phyloP scores from a whole-genome alignment of 2,113 vertebrate genomes.

The Benitochromis conjunctus region DNA sequence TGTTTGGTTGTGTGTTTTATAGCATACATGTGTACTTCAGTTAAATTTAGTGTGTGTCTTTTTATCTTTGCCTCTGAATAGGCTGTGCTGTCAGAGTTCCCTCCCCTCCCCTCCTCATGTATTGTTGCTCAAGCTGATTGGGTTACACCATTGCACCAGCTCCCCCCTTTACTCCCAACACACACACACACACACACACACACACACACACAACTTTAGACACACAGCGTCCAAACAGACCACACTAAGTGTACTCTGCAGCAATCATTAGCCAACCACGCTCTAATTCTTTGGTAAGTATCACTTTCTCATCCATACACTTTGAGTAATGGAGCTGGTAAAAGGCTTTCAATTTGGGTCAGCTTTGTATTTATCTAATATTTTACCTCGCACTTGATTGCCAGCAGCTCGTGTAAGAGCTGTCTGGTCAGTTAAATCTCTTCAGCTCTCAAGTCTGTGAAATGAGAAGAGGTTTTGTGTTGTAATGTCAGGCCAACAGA shows the following conservation, averaged over 20 bases:
- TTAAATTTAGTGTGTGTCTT: slow-evolving; percentile 28
- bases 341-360: neutral
- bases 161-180: neutral
- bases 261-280: slow-evolving; percentile 21
- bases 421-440: neutral
- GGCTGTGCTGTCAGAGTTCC: slow-evolving; percentile 50
- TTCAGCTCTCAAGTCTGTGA: neutral
- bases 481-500: neutral
- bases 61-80: slow-evolving; percentile 56
- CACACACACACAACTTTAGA: neutral
- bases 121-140: slow-evolving; percentile 58
- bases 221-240: slow-evolving; percentile 1
- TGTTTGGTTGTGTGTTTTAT: neutral
- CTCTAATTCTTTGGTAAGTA: slow-evolving; percentile 34
- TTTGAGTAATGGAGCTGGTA: neutral
- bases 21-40: slow-evolving; percentile 8
- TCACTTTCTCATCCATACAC: neutral
- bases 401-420: neutral
- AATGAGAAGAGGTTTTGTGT: neutral
- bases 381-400: neutral
- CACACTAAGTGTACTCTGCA: neutral
- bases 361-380: neutral
- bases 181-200: neutral
- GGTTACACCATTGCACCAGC: slow-evolving; percentile 51
- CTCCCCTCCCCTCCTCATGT: slow-evolving; percentile 16